phyloP scores from a whole-genome alignment of 2,888 invertebrate species.

The Nephrotoma guestfalica region DNA sequence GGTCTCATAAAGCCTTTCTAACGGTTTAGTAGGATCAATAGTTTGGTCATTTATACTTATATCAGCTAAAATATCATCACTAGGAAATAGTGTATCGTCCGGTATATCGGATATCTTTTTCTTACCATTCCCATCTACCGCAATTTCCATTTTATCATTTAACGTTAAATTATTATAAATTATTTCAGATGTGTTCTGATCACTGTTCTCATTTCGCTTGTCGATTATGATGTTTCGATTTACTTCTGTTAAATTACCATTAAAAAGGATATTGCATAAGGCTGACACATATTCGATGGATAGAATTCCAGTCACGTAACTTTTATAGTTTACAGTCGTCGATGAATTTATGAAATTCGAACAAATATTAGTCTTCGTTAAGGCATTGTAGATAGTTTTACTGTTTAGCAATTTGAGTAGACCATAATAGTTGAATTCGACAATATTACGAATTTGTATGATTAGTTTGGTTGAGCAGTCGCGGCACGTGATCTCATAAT shows the following conservation, averaged over 20 bases:
- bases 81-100: neutral
- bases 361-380: constrained; percentile 43
- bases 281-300: constrained; percentile 56
- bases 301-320: constrained; percentile 47
- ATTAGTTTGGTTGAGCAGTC: constrained; percentile 59
- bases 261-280: constrained; percentile 52
- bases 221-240: neutral
- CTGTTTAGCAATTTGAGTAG: constrained; percentile 45
- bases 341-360: constrained; percentile 42
- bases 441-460: constrained; percentile 47
- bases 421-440: constrained; percentile 19
- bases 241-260: constrained; percentile 3
- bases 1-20: neutral
- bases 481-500: constrained; percentile 57
- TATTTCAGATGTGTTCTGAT: constrained; percentile 7
- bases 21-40: neutral
- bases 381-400: constrained; percentile 42
- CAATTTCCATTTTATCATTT: constrained; percentile 10
- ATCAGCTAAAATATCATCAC: neutral
- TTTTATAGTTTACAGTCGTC: constrained; percentile 22
- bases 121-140: neutral
- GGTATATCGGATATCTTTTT: neutral
- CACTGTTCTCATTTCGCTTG: neutral
- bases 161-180: constrained; percentile 10
- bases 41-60: neutral